A percentile compares a stretch with the other conserved stretches of the same genome.
Evolutionary conservation across 2,113 vertebrate species (phyloP).

Genomic region (Xenopus laevis): DNA sequence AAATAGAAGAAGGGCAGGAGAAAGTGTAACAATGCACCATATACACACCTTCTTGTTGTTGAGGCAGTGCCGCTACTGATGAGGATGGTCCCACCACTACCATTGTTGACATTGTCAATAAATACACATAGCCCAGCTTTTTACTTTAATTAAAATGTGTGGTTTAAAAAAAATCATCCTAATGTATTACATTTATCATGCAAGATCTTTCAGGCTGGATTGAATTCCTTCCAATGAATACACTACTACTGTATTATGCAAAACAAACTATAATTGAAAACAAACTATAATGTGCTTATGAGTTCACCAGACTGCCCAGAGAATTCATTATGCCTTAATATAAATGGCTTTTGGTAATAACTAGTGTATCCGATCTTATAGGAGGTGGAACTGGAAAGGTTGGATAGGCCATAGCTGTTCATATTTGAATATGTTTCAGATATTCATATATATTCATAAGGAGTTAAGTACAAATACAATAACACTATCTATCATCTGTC

Average conservation of each 20-base stretch:
- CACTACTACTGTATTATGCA: constrained; percentile 37
- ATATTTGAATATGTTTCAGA: not conserved
- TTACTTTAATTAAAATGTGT: constrained; percentile 42
- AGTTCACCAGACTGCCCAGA: constrained; percentile 33
- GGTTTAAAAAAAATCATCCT: not conserved
- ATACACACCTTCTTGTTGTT: too few relatives aligned
- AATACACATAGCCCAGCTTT: constrained; percentile 11
- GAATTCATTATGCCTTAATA: constrained; percentile 30
- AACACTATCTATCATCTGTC: too few relatives aligned
- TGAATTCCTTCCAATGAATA: constrained; percentile 40
- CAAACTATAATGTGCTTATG: constrained; percentile 37
- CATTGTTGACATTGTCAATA: not conserved
- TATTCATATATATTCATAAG: too few relatives aligned
- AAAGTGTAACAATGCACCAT: too few relatives aligned
- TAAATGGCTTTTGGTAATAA: constrained; percentile 17
- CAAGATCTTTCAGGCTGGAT: constrained; percentile 4
- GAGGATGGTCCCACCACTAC: too few relatives aligned
- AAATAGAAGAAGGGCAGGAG: too few relatives aligned
- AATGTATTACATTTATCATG: constrained; percentile 27
- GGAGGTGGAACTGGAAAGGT: not conserved
- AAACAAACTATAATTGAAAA: constrained; percentile 37
- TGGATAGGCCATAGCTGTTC: not conserved
- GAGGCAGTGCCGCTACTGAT: too few relatives aligned
- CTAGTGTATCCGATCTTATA: not conserved
- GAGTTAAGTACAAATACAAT: too few relatives aligned